Base-by-base conservation (phyloP, 2,797 vertebrate species). In the Eupleurogrammus muticus region DNA sequence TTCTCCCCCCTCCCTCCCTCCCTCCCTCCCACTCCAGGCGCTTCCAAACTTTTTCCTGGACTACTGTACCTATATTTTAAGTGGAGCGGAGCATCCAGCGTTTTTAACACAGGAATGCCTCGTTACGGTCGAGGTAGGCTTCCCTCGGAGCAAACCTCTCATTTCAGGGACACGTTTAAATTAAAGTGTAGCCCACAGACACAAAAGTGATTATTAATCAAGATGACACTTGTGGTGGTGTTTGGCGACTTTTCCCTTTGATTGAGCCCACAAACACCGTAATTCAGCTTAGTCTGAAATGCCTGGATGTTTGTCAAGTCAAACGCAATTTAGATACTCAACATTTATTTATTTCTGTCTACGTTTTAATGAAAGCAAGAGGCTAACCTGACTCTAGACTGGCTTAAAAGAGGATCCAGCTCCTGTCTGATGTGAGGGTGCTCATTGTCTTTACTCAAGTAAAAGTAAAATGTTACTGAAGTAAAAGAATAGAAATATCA, bases 1-100 rank as follows among this genome's bases (percentile, higher is more conserved):
- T 86, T 80, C 81, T 69, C 75, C 64, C 74, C 78, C 75, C 38
- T 42, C 38, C 38, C 32, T 34, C 32, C 32, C 32, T 34, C 7
- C 66, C 82, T 76, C 85, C 84, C 81, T 83, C 84, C 81, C 75
- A 76, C 84, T 78, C 73, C 71, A 87, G 77, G 70, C 81, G 87
- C 81, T 80, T 87, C 82, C 84, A 89, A 89, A 90, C 86, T 82
- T 87, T 82, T 87, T 86, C 83, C 86, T 84, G 70, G 67, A 88
- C 81, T 87, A 88, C 89, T 91, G 85, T 91, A 28, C 28, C 28
- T 28, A 90, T 89, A 89, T 92, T 89, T 90, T 79, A 82, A 84
- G 83, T 83, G 23, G 81, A 90, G 83, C 84, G 80, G 68, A 82
- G 87, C 87, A 91, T 91, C 87, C 75, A 66, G 74, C 79, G n/a